Base-by-base conservation (phyloP, 2,888 invertebrate species). In the Limenitis camilla region DNA sequence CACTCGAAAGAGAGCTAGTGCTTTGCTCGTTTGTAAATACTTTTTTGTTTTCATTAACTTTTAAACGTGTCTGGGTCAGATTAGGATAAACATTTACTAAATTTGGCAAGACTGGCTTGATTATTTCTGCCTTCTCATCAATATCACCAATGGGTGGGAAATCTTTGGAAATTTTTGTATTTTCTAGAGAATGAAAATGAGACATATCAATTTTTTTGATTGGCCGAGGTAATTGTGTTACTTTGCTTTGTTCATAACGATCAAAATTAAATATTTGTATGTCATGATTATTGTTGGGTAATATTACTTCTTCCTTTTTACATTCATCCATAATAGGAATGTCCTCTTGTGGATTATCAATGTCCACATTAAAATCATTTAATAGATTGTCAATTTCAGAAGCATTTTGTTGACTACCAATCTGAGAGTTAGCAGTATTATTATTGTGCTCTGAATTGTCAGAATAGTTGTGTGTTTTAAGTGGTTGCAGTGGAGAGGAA, bases 231-330 rank as follows among this genome's bases (percentile, higher is more conserved):
- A 69, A 81, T 56, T 84, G 78, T 62, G 72, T 64, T 39, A 78
- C 63, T 68, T 85, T 86, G 51, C 70, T 83, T 64, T 86, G 86
- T 68, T 88, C 88, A 54, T 88, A 88, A n/a, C 81, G 78, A 67
- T 88, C 88, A 49, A 88, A 88, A 62, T 88, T 88, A 63, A 88
- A 88, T 71, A 88, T 83, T 74, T 88, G 86, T 19, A 88, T 78
- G 38, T 82, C 80, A 45, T 84, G 69, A 54, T 69, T 77, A 61
- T 81, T 78, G 11, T 71, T 74, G 7, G 78, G 70, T 10, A 72
- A 71, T 28, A 65, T 50, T 35, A 59, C 63, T 32, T 75, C 70
- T 32, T 58, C 65, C 53, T 74, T 72, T 42, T 70, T 72, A 2
- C 57, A 56, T 29, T 56, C 58, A 42, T 69, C 67, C 40, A 53